phyloP scores from a whole-genome alignment of 2,113 vertebrate genomes.

The Recurvirostra avosetta region DNA sequence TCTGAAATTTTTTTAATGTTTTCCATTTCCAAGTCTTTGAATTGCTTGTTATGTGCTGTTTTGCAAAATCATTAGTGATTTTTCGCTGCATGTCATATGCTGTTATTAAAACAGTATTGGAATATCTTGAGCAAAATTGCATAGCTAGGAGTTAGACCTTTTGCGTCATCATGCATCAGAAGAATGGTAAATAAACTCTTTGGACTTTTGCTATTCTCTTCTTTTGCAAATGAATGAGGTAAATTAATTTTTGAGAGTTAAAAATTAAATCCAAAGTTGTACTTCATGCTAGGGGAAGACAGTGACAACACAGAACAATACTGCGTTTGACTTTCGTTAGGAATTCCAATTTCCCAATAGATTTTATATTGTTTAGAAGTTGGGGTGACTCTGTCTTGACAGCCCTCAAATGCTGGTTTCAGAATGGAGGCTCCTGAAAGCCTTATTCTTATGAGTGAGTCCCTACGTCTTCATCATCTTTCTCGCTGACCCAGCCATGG shows the following conservation, averaged over 20 bases:
- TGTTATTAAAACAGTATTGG: not conserved
- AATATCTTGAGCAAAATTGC: not conserved
- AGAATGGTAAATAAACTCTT: not conserved
- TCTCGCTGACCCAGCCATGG: not conserved
- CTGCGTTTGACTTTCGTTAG: not conserved
- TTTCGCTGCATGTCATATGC: accelerated
- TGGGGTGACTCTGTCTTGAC: not conserved
- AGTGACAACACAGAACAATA: not conserved
- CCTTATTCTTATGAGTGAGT: not conserved
- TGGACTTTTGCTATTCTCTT: not conserved
- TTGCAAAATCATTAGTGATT: not conserved
- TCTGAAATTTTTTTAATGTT: not conserved
- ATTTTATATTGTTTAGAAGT: not conserved
- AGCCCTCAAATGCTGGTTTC: not conserved
- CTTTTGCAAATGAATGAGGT: not conserved
- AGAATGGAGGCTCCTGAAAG: not conserved
- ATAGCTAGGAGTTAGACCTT: not conserved
- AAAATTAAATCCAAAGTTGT: not conserved
- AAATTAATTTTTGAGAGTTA: not conserved
- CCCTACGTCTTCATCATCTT: not conserved
- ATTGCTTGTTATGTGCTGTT: not conserved
- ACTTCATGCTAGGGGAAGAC: not conserved
- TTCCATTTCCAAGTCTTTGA: not conserved
- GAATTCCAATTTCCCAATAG: not conserved
- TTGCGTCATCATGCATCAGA: not conserved